Conservation (phyloP, 2,113 vertebrate species). For the Strix uralensis region DNA sequence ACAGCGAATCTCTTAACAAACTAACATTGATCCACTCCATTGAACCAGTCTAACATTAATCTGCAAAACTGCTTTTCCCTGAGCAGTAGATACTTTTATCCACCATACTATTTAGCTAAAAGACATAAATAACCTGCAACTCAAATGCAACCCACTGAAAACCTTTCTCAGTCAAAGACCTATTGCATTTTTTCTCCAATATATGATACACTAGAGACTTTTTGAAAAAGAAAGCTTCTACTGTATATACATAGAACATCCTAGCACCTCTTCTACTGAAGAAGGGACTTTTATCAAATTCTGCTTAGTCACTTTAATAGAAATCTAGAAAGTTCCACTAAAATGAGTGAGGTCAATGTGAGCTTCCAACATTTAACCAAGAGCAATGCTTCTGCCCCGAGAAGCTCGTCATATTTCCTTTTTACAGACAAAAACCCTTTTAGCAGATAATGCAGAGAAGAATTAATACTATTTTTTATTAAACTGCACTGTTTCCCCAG, state of each 20-base stretch:
- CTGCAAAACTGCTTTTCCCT: neutral
- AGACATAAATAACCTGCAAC: neutral
- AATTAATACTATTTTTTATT: neutral
- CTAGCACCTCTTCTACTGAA: neutral
- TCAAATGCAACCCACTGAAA: neutral
- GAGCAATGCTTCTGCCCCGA: neutral
- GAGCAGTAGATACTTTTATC: neutral
- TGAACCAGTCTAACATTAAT: neutral
- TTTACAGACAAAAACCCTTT: neutral
- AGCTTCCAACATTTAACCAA: neutral
- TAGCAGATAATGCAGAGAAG: neutral
- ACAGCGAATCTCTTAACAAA: neutral
- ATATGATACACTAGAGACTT: neutral
- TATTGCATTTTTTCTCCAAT: neutral
- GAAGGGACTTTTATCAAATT: neutral
- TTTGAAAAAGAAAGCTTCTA: neutral
- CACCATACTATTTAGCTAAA: neutral
- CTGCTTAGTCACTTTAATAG: neutral
- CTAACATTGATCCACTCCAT: conserved; percentile 1
- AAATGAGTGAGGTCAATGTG: neutral
- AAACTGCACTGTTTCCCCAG: neutral
- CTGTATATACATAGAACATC: neutral
- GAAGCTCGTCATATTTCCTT: neutral
- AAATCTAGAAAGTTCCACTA: neutral
- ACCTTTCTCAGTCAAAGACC: neutral